Base-by-base conservation (phyloP, 2,113 vertebrate species). In the Alligator sinensis region DNA sequence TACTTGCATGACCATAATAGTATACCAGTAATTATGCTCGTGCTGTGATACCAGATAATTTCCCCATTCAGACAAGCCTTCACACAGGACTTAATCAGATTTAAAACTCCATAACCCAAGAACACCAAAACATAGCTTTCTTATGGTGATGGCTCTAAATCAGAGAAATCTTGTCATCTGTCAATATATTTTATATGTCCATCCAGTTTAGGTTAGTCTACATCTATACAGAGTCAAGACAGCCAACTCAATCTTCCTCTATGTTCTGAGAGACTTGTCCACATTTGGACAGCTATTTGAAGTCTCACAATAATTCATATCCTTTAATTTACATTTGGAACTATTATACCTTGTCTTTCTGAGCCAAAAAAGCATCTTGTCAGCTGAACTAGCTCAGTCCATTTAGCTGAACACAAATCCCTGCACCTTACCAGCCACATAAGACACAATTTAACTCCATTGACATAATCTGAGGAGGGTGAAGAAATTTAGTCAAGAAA, bases 401-500 rank as follows among this genome's bases (percentile, higher is more conserved):
- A 0, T 9, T 92, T 84, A 10, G 5, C 1, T 88, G 62, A 79
- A 30, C 22, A 83, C 27, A 1, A 6, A 28, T 91, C 30, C 11
- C 13, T 28, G 81, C 22, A 82, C 87, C 61, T 75, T 64, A 30
- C 85, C 55, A 76, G 64, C 34, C 19, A 21, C 84, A 72, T 88
- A 77, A 84, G 61, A 58, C 13, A 28, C 70, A 80, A 70, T 82
- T 93, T 79, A 83, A 93, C 10, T 92, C 64, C 72, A 86, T 92
- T 95, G 93, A 91, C 78, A 57, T 22, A 74, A 28, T 34, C 58
- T 82, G 77, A 87, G 27, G 27, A 90, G 74, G 84, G 8, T 3
- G 57, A 28, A 27, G 54, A 74, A 88, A 93, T 58, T 93, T 91
- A 63, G 90, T 96, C 82, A 95, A 92, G 86, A 81, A 90, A 94